phyloP scores from a whole-genome alignment of 2,797 vertebrate genomes.

The Falco naumanni region DNA sequence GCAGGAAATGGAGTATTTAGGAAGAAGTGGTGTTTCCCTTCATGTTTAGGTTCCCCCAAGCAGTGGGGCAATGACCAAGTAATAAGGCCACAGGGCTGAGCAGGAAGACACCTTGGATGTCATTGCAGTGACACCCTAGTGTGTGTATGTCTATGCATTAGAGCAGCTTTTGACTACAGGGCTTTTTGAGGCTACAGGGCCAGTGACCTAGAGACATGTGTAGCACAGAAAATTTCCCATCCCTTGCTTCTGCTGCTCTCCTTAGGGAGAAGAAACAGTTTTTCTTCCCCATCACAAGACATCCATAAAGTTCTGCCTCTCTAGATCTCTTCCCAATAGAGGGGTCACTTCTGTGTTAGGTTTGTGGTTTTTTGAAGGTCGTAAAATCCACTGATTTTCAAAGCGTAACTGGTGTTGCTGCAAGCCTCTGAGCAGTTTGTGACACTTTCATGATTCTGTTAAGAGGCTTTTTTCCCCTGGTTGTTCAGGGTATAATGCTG shows the following conservation, averaged over 20 bases:
- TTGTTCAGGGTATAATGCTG: not conserved
- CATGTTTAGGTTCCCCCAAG: not conserved
- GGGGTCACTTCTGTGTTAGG: not conserved
- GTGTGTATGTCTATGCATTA: not conserved
- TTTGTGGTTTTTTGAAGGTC: not conserved
- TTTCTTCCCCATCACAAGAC: not conserved
- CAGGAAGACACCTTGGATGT: not conserved
- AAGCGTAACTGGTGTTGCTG: not conserved
- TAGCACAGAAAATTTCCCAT: not conserved
- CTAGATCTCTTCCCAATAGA: not conserved
- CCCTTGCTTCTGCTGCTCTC: not conserved
- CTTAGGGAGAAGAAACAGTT: not conserved
- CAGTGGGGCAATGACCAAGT: not conserved
- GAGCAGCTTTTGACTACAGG: not conserved
- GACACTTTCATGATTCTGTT: not conserved
- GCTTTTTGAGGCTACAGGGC: not conserved
- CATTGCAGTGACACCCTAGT: not conserved
- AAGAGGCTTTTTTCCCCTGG: not conserved
- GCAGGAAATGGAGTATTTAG: not conserved
- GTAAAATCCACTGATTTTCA: not conserved
- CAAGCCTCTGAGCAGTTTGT: not conserved
- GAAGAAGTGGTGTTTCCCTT: not conserved
- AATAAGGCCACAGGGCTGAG: not conserved
- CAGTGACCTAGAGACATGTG: not conserved
- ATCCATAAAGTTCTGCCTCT: not conserved